Percentiles rank a stretch among this genome's conserved stretches.
Conservation (phyloP, 30 jellyfish, hydroid and myxozoan species). For the Rhopilema esculentum region DNA sequence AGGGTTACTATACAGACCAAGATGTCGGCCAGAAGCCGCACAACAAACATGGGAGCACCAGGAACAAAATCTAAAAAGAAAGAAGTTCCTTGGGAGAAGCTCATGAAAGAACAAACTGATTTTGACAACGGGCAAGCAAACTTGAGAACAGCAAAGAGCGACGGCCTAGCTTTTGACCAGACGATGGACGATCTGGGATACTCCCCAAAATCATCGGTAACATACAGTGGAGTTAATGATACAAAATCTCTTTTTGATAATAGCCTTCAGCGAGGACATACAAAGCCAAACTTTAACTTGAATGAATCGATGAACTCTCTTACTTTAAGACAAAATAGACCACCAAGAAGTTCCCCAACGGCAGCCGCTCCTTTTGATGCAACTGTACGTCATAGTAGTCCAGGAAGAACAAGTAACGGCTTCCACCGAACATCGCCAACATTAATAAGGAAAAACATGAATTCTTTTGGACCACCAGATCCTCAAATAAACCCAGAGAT, state of each 20-base stretch:
- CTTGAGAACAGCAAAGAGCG: slow-evolving; percentile 8
- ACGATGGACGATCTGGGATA: slow-evolving; percentile 44
- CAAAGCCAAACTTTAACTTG: slow-evolving; percentile 39
- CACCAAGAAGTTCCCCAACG: slow-evolving; percentile 48
- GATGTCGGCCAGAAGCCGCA: slow-evolving; percentile 53
- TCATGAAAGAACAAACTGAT: slow-evolving; percentile 34
- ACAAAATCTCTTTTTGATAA: slow-evolving; percentile 47
- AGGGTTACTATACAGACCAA: background rate
- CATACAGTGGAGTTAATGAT: slow-evolving; percentile 63
- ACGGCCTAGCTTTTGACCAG: slow-evolving; percentile 34
- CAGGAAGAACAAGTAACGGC: slow-evolving; percentile 39
- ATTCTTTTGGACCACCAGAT: slow-evolving; percentile 81
- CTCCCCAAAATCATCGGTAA: slow-evolving; percentile 53
- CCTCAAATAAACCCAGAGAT: slow-evolving; percentile 84
- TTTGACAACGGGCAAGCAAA: slow-evolving; percentile 34
- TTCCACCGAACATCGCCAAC: slow-evolving; percentile 78
- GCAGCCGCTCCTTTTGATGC: slow-evolving; percentile 10
- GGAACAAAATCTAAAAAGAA: slow-evolving; percentile 40
- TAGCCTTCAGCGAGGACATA: slow-evolving; percentile 36
- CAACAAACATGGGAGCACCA: slow-evolving; percentile 19
- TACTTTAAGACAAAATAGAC: slow-evolving; percentile 21
- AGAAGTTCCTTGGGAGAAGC: slow-evolving; percentile 70
- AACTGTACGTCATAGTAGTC: slow-evolving; percentile 16
- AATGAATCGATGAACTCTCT: slow-evolving; percentile 54
- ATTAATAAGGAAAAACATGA: slow-evolving; percentile 52